phyloP scores from a whole-genome alignment of 1,140 invertebrate genomes.

The Leptinotarsa undecemlineata region DNA sequence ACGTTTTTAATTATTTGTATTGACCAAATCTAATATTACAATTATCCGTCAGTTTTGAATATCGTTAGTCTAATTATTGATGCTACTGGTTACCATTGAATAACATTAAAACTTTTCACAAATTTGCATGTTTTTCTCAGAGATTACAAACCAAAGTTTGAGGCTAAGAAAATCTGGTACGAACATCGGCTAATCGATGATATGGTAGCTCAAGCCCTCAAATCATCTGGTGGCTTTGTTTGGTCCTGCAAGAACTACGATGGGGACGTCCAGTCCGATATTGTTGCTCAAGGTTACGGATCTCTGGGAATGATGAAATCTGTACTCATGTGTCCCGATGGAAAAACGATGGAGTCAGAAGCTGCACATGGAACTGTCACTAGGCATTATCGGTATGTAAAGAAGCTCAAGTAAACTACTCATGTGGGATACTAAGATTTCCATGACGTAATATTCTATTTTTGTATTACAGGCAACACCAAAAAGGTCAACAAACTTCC shows the following conservation, averaged over 20 bases:
- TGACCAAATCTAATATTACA: too few relatives aligned
- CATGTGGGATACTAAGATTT: too few relatives aligned
- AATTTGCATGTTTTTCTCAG: constrained; percentile 55
- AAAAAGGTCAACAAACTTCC: constrained; percentile 81
- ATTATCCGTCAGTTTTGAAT: too few relatives aligned
- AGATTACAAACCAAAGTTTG: constrained; percentile 77
- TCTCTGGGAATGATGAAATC: constrained; percentile 92
- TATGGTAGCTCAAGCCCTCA: constrained; percentile 88
- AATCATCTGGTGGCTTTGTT: constrained; percentile 83
- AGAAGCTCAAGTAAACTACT: background rate
- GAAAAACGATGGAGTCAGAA: constrained; percentile 87
- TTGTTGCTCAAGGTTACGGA: constrained; percentile 84
- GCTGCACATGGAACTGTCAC: constrained; percentile 93
- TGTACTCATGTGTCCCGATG: constrained; percentile 88
- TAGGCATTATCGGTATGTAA: constrained; percentile 74
- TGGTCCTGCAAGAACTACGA: constrained; percentile 95
- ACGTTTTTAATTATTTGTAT: too few relatives aligned
- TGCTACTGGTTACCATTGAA: too few relatives aligned
- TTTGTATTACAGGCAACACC: constrained; percentile 63
- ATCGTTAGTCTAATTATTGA: too few relatives aligned
- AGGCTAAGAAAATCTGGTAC: constrained; percentile 82
- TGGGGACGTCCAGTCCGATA: constrained; percentile 88
- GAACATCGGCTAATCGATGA: constrained; percentile 93
- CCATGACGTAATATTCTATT: background rate
- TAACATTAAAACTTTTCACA: background rate